Evolutionary conservation across 2,888 invertebrate species (phyloP), one percentile per base, ranked within the genome.

Genomic region (Lordiphosa andalusiaca): DNA sequence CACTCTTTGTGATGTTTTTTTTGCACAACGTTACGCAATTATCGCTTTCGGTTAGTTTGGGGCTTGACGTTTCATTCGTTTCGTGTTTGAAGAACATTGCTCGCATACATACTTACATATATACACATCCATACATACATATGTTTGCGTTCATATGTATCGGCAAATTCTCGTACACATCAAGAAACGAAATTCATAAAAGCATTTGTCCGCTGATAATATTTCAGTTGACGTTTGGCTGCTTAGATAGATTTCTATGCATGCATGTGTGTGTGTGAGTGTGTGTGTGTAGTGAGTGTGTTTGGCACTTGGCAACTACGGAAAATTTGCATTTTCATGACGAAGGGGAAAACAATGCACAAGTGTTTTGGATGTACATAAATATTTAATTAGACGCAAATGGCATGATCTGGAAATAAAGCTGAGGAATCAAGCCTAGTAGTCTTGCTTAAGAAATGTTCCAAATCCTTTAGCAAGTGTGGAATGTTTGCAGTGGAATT

Each of bases 11-110:
- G 9, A 49, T n/a, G n/a, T 51, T 59, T 61, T 48, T 62, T 61
- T 58, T 62, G 67, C 68, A 64, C 49, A 63, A 52, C 53, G 72
- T 80, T 80, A 80, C 84, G 78, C 82, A 80, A 80, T 70, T 73
- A 67, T 67, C 66, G 71, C 77, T 71, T 63, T 80, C 51, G 40
- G 23, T 47, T 49, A 62, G 61, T 57, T 60, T 63, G 63, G 48
- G 19, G 55, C 42, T 25, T 30, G 30, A 30, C 30, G 30, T 53
- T 10, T 56, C 21, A 25, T 42, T 40, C 13, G 25, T 23, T 33
- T 53, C 30, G 41, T 63, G 64, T 63, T 63, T 63, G 62, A 50
- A n/a, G 38, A 63, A 62, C 51, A 52, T 60, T 13, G 37, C 42
- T 23, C 53, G 36, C 38, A 53, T 35, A 30, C 41, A 25, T 35